A percentile compares a stretch with the other conserved stretches of the same genome.
These are phyloP conservation scores for Ecdyonurus torrentis DNA, from an alignment of 2,888 invertebrate genomes.

Conservation along the genomic window DNA sequence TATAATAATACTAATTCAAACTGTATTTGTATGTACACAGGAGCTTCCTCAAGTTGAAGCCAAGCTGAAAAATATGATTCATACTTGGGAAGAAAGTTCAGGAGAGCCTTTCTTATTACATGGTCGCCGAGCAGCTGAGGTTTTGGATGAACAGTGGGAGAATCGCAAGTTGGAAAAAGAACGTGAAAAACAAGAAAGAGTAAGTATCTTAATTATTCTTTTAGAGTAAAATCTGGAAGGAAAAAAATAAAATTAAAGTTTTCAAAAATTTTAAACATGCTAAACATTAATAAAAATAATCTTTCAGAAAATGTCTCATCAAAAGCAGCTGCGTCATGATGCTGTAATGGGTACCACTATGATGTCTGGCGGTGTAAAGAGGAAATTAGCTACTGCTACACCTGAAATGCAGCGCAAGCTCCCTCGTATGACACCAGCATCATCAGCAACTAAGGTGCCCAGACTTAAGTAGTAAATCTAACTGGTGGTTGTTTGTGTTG, in stretches of 20 bases:
- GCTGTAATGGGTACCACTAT: constrained; percentile 6
- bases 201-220: no score
- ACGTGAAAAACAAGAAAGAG: constrained; percentile 22
- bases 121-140: constrained; percentile 42
- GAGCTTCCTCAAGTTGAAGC: constrained; percentile 58
- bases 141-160: constrained; percentile 43
- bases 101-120: constrained; percentile 40
- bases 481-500: no score
- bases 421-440: background rate
- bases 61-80: constrained; percentile 37
- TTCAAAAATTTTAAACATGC: background rate
- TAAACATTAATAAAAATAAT: no score
- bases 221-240: no score
- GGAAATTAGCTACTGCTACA: background rate
- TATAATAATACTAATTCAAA: background rate
- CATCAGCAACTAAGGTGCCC: background rate
- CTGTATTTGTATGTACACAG: constrained; percentile 15
- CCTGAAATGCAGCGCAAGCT: background rate
- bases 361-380: background rate
- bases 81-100: constrained; percentile 34
- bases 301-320: constrained; percentile 5
- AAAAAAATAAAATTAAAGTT: no score
- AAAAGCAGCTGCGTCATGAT: constrained; percentile 7
- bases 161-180: constrained; percentile 37
- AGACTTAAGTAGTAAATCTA: no score